phyloP scores from a whole-genome alignment of 2,888 invertebrate genomes.

The Endotricha flammealis region DNA sequence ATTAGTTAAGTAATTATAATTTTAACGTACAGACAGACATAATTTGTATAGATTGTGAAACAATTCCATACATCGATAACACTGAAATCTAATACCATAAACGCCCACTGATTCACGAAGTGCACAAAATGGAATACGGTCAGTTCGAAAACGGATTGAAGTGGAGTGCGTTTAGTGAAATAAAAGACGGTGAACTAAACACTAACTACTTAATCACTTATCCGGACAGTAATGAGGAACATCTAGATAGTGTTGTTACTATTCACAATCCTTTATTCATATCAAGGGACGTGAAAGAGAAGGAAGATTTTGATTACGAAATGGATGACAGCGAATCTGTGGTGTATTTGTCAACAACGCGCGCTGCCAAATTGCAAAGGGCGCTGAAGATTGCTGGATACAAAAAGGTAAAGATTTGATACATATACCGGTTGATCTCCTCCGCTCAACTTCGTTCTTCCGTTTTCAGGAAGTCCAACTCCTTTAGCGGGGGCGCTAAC shows the following conservation, averaged over 20 bases:
- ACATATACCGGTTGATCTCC: too few relatives aligned
- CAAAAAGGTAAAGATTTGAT: conserved; percentile 80
- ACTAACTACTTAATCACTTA: conserved; percentile 57
- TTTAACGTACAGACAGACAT: too few relatives aligned
- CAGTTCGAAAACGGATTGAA: conserved; percentile 43
- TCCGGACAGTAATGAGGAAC: conserved; percentile 31
- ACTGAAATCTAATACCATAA: conserved; percentile 52
- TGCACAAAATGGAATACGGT: conserved; percentile 53
- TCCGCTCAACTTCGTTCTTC: too few relatives aligned
- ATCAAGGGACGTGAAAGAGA: conserved; percentile 55
- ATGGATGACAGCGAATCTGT: conserved; percentile 65
- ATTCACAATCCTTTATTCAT: conserved; percentile 62
- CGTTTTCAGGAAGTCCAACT: too few relatives aligned
- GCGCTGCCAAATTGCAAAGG: conserved; percentile 73
- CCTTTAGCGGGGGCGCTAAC: too few relatives aligned
- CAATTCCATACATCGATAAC: too few relatives aligned
- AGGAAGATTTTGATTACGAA: conserved; percentile 69
- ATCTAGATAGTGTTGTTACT: conserved; percentile 2
- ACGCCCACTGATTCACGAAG: conserved; percentile 46
- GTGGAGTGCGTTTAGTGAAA: conserved; percentile 51
- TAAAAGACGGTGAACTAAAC: conserved; percentile 31
- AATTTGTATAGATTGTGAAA: too few relatives aligned
- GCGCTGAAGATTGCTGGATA: conserved; percentile 76
- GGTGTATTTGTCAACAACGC: conserved; percentile 70
- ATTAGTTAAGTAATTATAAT: too few relatives aligned